Base-by-base conservation (phyloP, 2,797 vertebrate genomes). In the Hephaestus fuliginosus region DNA sequence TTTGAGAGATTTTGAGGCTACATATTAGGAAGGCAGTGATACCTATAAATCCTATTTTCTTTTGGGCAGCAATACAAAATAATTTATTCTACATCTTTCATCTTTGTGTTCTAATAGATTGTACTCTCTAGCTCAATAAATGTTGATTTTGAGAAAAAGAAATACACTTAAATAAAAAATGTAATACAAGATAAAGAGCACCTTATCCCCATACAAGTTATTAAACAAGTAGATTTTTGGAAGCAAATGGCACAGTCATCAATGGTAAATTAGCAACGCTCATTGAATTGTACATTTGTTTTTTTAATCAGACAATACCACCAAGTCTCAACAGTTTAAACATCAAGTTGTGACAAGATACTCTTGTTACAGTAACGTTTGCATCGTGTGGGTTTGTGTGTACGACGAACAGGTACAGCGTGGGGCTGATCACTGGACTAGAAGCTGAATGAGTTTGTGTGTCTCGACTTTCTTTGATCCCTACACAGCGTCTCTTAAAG, bases 61-160 rank as follows among this genome's bases (percentile, higher is more conserved):
- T 91, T 85, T 73, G 81, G 93, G 92, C 88, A 91, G 88, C 86
- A 55, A 87, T 94, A 93, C 76, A 94, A 94, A 95, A 95, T 93
- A 93, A 94, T 92, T 94, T 93, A 94, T 70, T 89, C 90, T 89
- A 93, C 86, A 90, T 76, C 30, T 88, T 89, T 77, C 56, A 80
- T 91, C 73, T 88, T 88, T 78, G 84, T 87, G 84, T 91, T 93
- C 83, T 88, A 86, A 91, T 90, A 92, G 86, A 94, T 91, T 93
- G 90, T 93, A 92, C 88, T 91, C 80, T 93, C 80, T 90, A 92
- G 78, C 78, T 93, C 70, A 70, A 81, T 91, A 82, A 86, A 88
- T 80, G 83, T 84, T 15, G 70, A 87, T 84, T 89, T 86, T 85
- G 56, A 86, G 69, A 87, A 84, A 90, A 83, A 76, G 62, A 91